phyloP scores from a whole-genome alignment of 2,113 vertebrate genomes.

The Pteropus alecto region DNA sequence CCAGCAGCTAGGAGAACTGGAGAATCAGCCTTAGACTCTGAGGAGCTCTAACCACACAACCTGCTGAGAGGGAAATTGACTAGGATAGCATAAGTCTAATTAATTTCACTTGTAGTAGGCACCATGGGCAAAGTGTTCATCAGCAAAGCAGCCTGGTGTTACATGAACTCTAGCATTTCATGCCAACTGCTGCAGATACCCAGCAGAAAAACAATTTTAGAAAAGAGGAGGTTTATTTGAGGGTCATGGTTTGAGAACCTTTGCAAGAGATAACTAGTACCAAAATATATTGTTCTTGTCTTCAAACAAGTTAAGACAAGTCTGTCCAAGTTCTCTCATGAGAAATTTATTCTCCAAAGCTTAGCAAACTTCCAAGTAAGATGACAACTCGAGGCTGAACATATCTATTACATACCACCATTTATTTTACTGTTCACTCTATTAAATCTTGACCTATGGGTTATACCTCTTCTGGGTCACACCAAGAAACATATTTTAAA shows the following conservation, averaged over 20 bases:
- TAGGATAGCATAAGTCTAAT: conserved; percentile 48
- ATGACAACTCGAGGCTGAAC: conserved; percentile 4
- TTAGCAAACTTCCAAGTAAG: background rate
- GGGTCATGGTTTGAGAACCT: conserved; percentile 52
- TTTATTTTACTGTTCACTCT: conserved; percentile 14
- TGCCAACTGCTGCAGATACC: background rate
- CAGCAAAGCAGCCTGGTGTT: conserved; percentile 44
- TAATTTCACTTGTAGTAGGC: conserved; percentile 65
- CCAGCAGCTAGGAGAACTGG: conserved; percentile 9
- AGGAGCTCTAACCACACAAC: conserved; percentile 44
- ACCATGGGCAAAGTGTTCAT: conserved; percentile 20
- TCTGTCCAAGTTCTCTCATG: background rate
- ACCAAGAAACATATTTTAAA: conserved; percentile 2
- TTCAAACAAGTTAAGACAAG: conserved; percentile 60
- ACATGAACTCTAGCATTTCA: conserved; percentile 49
- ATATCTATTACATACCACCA: background rate
- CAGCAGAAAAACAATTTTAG: conserved; percentile 34
- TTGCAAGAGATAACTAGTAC: background rate
- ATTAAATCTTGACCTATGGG: conserved; percentile 6
- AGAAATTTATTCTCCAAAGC: conserved; percentile 42
- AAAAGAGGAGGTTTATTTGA: conserved; percentile 10
- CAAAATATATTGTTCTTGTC: background rate
- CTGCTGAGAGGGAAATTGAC: conserved; percentile 62
- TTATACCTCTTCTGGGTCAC: conserved; percentile 5
- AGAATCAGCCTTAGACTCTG: background rate